Conservation (phyloP, 2,888 invertebrate genomes). For the Trachelus tabidus region DNA sequence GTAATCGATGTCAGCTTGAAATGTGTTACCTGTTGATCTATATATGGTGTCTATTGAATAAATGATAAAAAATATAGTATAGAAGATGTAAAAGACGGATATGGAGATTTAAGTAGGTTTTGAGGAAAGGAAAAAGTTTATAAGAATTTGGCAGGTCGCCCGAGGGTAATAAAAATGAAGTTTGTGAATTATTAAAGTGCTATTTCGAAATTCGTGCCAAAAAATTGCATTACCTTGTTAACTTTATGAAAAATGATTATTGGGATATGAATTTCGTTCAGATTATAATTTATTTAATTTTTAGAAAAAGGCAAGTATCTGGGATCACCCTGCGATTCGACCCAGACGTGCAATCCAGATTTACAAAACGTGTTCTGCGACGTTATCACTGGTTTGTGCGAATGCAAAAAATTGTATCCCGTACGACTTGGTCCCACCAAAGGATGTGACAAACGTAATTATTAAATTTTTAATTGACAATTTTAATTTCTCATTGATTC, state of each 20-base stretch:
- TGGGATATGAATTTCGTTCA: not conserved
- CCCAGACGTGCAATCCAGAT: constrained; percentile 75
- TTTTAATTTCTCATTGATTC: not conserved
- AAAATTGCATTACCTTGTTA: not conserved
- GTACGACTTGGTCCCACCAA: constrained; percentile 80
- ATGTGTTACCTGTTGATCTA: not conserved
- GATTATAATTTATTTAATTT: constrained; percentile 44
- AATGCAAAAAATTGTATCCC: constrained; percentile 85
- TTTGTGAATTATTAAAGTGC: not conserved
- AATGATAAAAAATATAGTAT: not conserved
- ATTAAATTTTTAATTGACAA: not conserved
- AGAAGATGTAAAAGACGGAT: not conserved
- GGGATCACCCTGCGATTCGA: constrained; percentile 80
- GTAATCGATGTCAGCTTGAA: not conserved
- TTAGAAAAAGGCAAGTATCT: constrained; percentile 82
- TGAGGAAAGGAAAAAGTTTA: not conserved
- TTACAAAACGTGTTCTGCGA: constrained; percentile 84
- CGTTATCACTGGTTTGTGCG: constrained; percentile 75
- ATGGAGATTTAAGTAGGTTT: not conserved
- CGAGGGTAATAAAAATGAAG: not conserved
- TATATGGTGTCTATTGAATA: not conserved
- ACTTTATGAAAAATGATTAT: not conserved
- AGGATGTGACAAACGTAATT: constrained; percentile 88
- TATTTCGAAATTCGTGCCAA: not conserved
- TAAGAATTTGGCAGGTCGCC: not conserved